phyloP scores from a whole-genome alignment of 2,888 invertebrate species.

The Cenopis cana region DNA sequence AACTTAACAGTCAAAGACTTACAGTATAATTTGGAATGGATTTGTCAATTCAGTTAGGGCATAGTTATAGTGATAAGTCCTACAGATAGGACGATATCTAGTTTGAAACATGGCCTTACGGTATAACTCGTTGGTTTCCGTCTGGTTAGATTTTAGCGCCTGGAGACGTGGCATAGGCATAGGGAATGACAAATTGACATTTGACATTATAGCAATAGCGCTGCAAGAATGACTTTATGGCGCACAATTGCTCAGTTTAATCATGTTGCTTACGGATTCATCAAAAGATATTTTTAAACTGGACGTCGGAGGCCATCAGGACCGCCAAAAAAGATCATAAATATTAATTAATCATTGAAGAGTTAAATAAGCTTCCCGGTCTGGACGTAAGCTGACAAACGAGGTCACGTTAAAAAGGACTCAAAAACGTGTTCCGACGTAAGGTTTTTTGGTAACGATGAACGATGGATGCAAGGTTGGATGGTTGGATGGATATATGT shows the following conservation, averaged over 20 bases:
- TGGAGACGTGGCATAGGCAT: slow-evolving; percentile 8
- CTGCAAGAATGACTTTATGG: too few relatives aligned
- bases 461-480: slow-evolving; percentile 15
- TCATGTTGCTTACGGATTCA: background rate
- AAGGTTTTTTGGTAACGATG: slow-evolving; percentile 25
- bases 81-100: slow-evolving; percentile 19
- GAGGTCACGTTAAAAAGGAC: slow-evolving; percentile 44
- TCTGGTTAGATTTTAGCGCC: slow-evolving; percentile 22
- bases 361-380: slow-evolving; percentile 46
- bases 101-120: slow-evolving; percentile 27
- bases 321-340: slow-evolving; percentile 40
- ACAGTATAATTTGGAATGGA: background rate
- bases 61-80: background rate
- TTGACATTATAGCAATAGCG: background rate
- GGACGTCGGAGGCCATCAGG: slow-evolving; percentile 24
- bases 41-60: background rate
- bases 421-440: slow-evolving; percentile 21
- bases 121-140: slow-evolving; percentile 25
- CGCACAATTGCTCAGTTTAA: too few relatives aligned
- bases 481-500: too few relatives aligned
- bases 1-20: background rate
- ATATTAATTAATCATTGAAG: slow-evolving; percentile 46
- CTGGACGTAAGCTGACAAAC: slow-evolving; percentile 48
- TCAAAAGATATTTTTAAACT: slow-evolving; percentile 16
- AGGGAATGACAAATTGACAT: slow-evolving; percentile 13